Conservation (phyloP, 1,140 invertebrate genomes). For the Camponotus pennsylvanicus region DNA sequence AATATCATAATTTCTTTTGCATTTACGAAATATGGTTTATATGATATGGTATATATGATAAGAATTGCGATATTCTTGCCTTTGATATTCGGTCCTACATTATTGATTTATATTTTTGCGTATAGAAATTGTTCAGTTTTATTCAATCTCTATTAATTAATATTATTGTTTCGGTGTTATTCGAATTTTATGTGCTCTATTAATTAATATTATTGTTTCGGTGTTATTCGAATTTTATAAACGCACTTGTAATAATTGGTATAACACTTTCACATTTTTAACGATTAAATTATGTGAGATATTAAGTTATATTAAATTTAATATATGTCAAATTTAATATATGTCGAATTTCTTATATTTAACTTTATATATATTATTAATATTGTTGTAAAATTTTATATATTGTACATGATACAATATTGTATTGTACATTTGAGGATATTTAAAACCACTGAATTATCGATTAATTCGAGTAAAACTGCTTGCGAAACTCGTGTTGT, state of each 20-base stretch:
- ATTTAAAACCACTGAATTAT: slow-evolving; percentile 28
- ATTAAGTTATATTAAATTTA: background rate
- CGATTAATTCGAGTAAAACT: slow-evolving; percentile 9
- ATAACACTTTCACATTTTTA: background rate
- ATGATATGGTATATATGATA: no score
- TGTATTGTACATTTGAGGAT: background rate
- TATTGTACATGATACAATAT: background rate
- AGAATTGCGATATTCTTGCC: background rate
- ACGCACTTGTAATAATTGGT: no score
- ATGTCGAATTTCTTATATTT: background rate
- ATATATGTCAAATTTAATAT: no score
- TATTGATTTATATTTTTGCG: background rate
- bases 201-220: no score
- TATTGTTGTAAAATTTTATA: background rate
- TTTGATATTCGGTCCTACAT: background rate
- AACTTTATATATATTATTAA: background rate
- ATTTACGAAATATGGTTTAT: background rate
- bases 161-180: no score
- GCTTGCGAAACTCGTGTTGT: background rate
- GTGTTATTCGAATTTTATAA: no score
- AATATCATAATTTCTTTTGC: background rate
- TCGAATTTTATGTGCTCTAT: no score
- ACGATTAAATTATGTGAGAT: background rate
- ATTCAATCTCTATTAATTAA: no score
- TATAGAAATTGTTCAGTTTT: no score